Conservation (phyloP, 2,113 vertebrate genomes). For the Globicephala melas region DNA sequence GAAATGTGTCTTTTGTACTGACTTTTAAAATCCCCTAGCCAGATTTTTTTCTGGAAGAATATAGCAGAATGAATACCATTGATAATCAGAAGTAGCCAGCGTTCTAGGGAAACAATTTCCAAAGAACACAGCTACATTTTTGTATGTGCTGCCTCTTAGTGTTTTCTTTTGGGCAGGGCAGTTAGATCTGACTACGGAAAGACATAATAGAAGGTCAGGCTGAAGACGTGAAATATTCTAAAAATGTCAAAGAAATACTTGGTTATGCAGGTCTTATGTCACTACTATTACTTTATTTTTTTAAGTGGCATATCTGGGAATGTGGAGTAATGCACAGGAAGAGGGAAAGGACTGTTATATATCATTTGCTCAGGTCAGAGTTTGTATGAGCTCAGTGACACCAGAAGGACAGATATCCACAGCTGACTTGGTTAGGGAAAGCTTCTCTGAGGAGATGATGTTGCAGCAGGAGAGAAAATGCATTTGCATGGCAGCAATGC, state of each 20-base stretch:
- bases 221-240: neutral
- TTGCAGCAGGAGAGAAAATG: neutral
- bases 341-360: neutral
- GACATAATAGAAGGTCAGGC: neutral
- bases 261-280: neutral
- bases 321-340: neutral
- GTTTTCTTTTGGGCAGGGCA: neutral
- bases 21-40: slow-evolving; percentile 38
- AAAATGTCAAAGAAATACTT: neutral
- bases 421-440: neutral
- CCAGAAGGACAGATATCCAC: neutral
- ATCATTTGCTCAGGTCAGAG: neutral
- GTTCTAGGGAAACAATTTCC: slow-evolving; percentile 24
- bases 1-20: slow-evolving; percentile 45
- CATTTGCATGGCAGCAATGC: neutral
- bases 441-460: neutral
- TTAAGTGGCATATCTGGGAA: neutral
- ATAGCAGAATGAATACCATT: slow-evolving; percentile 15
- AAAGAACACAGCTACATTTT: neutral
- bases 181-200: neutral
- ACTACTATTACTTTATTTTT: neutral
- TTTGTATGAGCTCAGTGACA: neutral
- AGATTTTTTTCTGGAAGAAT: slow-evolving; percentile 50
- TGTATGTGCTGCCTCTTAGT: neutral
- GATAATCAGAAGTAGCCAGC: slow-evolving; percentile 45